Percentiles rank a stretch among this genome's conserved stretches.
Evolutionary conservation across 2,797 vertebrate species (phyloP).

Genomic region (Diplodus puntazzo): DNA sequence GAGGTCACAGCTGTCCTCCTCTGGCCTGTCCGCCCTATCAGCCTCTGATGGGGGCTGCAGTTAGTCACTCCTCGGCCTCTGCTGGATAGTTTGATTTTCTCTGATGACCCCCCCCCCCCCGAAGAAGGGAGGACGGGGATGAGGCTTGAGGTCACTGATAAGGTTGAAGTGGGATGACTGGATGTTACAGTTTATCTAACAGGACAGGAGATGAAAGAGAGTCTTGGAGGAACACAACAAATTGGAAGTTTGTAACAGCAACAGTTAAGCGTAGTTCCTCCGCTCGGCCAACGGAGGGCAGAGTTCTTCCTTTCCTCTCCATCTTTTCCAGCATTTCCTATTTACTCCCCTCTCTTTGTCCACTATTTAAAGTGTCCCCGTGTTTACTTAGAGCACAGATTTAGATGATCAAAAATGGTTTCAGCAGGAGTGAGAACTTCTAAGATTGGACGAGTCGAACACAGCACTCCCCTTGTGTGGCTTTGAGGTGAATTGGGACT

Average conservation of each 20-base stretch:
- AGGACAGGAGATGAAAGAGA: constrained; percentile 71
- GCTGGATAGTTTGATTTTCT: constrained; percentile 54
- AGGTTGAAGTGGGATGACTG: constrained; percentile 69
- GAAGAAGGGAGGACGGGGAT: constrained; percentile 65
- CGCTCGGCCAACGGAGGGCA: constrained; percentile 65
- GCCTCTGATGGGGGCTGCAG: constrained; percentile 39
- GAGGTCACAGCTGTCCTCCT: constrained; percentile 70
- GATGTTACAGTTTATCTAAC: constrained; percentile 61
- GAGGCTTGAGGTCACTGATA: constrained; percentile 74
- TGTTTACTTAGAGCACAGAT: constrained; percentile 44
- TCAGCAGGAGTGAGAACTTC: constrained; percentile 25
- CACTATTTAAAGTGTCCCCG: constrained; percentile 36
- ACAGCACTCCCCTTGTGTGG: constrained; percentile 38
- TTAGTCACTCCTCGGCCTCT: constrained; percentile 58
- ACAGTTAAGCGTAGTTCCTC: constrained; percentile 38
- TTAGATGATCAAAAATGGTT: constrained; percentile 35
- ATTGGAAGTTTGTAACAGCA: constrained; percentile 23
- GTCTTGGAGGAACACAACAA: constrained; percentile 33
- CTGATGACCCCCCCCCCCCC: constrained; percentile 36
- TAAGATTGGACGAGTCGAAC: constrained; percentile 50
- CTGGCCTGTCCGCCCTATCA: constrained; percentile 32
- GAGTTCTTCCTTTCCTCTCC: constrained; percentile 49
- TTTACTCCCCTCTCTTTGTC: constrained; percentile 13
- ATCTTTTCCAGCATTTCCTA: constrained; percentile 3
- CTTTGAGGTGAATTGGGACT: constrained; percentile 39